phyloP scores from a whole-genome alignment of 2,113 vertebrate species.

The Fregetta grallaria region DNA sequence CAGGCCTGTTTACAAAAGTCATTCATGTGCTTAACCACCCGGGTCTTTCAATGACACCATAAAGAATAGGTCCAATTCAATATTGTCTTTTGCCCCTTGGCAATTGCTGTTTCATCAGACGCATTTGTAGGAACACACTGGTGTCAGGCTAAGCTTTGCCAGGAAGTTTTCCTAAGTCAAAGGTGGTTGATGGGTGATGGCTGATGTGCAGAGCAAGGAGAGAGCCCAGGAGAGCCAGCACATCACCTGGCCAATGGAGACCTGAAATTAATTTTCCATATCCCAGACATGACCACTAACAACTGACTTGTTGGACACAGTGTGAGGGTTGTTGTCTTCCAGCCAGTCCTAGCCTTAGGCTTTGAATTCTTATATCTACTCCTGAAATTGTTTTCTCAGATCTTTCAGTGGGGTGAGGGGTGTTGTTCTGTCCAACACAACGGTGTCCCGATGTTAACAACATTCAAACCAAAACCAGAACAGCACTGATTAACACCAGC shows the following conservation, averaged over 20 bases:
- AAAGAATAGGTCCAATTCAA: neutral
- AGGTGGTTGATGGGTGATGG: neutral
- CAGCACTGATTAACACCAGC: slow-evolving; percentile 21
- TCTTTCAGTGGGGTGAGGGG: neutral
- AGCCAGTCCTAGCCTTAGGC: neutral
- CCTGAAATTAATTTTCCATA: neutral
- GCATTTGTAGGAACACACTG: neutral
- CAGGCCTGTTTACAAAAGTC: neutral
- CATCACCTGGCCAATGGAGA: neutral
- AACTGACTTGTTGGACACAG: neutral
- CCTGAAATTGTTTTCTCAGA: slow-evolving; percentile 3
- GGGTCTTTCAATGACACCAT: neutral
- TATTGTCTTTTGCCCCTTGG: neutral
- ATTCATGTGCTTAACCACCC: neutral
- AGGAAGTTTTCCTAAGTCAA: neutral
- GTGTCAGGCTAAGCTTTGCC: neutral
- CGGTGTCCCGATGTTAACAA: neutral
- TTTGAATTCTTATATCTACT: neutral
- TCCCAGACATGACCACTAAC: neutral
- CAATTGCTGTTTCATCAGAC: neutral
- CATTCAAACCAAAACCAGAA: slow-evolving; percentile 34
- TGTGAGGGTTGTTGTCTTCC: neutral
- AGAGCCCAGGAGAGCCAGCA: neutral
- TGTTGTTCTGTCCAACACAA: neutral
- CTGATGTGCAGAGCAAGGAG: neutral